phyloP scores from a whole-genome alignment of 1,140 invertebrate species.

The Drosophila asahinai region DNA sequence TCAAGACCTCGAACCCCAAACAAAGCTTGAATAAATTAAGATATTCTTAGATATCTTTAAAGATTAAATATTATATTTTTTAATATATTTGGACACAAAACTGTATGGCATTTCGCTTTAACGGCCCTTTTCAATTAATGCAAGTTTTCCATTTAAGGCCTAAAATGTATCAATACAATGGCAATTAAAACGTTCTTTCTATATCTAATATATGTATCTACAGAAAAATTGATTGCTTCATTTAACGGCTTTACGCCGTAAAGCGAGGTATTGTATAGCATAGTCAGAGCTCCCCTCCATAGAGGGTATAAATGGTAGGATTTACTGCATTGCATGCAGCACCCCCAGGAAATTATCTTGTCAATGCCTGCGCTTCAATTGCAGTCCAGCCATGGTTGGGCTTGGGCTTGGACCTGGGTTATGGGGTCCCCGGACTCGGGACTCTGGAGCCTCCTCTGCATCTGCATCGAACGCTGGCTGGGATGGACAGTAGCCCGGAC shows the following conservation, averaged over 20 bases:
- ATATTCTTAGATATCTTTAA: no score
- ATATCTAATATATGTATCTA: no score
- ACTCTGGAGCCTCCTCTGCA: conserved; percentile 21
- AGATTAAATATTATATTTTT: neutral
- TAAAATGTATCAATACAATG: no score
- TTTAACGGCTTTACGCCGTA: no score
- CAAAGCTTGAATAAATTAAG: no score
- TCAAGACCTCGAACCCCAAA: no score
- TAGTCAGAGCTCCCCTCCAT: neutral
- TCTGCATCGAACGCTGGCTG: conserved; percentile 23
- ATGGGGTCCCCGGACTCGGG: conserved; percentile 15
- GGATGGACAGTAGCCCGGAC: conserved; percentile 51
- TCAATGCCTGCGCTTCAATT: conserved; percentile 79
- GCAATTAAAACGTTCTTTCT: no score
- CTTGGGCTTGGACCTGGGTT: conserved; percentile 34
- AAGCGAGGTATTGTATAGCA: neutral
- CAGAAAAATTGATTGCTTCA: no score
- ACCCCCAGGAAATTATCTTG: conserved; percentile 77
- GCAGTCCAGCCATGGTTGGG: conserved; percentile 55
- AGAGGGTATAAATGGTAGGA: conserved; percentile 56
- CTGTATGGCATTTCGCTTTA: no score
- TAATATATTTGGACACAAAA: no score
- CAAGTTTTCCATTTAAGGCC: no score
- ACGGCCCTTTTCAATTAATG: no score
- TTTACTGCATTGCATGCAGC: conserved; percentile 70